Evolutionary conservation across 2,888 invertebrate genomes (phyloP), one percentile per base, ranked within the genome.

Genomic region (Automeris io): DNA sequence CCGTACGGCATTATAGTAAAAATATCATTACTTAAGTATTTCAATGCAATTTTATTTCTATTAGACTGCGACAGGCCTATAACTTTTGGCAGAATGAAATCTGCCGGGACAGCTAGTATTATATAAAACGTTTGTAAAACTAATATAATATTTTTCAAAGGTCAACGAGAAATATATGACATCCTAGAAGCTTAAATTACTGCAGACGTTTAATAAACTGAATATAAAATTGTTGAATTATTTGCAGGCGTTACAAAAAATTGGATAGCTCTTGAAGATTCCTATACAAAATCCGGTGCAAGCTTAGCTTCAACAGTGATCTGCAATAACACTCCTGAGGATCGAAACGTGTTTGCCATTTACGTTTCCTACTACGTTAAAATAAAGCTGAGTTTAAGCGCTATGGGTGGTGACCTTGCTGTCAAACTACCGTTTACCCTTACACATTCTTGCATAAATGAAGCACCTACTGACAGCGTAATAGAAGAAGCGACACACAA

Each of bases 351-450:
- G 0, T 95, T 95, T 61, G 95, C 95, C 37, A 96, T 96, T 54
- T 95, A 95, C 79, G 95, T 96, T 6, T 95, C 95, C 0, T 96
- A 96, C 69, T 96, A 96, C 66, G 95, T 95, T 5, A 95, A 96
- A 89, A 92, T 95, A 0, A 95, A 95, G 74, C 85, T 95, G 0
- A 87, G 93, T 0, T 88, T 95, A 16, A 94, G 94, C 42, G 91
- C 93, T 2, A 93, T 95, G 89, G 94, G 94, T 0, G 94, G 94
- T 1, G 93, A 93, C 42, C 77, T 95, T 5, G 92, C 93, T 0
- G 75, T 95, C 1, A 95, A 95, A 69, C 72, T 95, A 35, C 95
- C 95, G 0, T 95, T 95, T 67, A 91, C 91, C 0, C 73, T 95
- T 12, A 93, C 93, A 71, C 94, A 95, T 68, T 91, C 91, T 4